Evolutionary conservation across 1,140 invertebrate species (phyloP), one percentile per base, ranked within the genome.

Genomic region (Lordiphosa clarofinis): DNA sequence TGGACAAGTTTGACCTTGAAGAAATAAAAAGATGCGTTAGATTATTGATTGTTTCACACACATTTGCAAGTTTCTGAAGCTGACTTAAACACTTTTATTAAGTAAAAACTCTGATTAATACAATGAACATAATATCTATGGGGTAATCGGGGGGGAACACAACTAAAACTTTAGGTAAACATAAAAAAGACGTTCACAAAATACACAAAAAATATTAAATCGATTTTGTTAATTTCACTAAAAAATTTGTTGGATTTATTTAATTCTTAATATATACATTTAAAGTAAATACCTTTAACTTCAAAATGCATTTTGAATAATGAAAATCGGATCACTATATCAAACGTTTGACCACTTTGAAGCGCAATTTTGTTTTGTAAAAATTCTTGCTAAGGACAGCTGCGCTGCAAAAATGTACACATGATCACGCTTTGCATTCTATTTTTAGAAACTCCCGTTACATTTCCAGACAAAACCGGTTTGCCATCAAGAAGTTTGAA

Each of bases 261-360:
- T 24, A 24, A 5, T 24, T 4, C 4, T 24, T 13, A 40, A 53
- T 11, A 31, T 7, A 4, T 24, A 31, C 3, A 46, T 36, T 15
- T 28, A 49, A 9, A 57, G 47, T 53, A 60, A 53, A 46, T 60
- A 40, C 48, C 57, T 53, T 11, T 15, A 61, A 55, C 50, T 48
- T 54, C 15, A 54, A 61, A 54, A 21, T 53, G 11, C 10, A 47
- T 60, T 60, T 35, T 40, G n/a, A 59, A 37, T 60, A 48, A 54
- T 40, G 1, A 1, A 47, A 47, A 12, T 47, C 19, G 15, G 49
- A 54, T 1, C 8, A 24, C 42, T 47, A 10, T 19, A 13, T 5
- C 33, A n/a, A 53, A 53, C 40, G 39, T 52, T 38, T 60, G 57
- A 33, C 19, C 42, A 53, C 50, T 60, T 60, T 47, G 11, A 61